These are phyloP conservation scores for Oreochromis mossambicus DNA, from an alignment of 2,797 vertebrate species.

Conservation along the genomic window DNA sequence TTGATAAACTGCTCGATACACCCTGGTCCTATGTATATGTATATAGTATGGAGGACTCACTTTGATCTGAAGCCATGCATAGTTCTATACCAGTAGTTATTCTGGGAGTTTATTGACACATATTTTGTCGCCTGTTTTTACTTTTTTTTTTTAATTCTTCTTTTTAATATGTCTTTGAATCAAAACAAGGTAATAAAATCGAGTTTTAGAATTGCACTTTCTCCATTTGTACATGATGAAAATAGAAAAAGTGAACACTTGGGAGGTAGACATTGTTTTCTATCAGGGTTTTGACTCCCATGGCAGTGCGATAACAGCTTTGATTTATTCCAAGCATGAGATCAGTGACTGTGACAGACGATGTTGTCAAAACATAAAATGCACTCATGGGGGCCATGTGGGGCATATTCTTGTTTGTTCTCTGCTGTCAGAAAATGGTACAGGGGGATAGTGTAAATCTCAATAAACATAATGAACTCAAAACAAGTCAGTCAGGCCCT, in stretches of 20 bases:
- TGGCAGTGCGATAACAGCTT: conserved; percentile 31
- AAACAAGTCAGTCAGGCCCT: conserved; percentile 9
- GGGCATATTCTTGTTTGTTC: conserved; percentile 31
- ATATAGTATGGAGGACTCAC: conserved; percentile 40
- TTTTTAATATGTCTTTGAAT: conserved; percentile 58
- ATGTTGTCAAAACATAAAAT: conserved; percentile 62
- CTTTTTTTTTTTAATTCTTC: conserved; percentile 7
- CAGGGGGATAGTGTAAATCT: conserved; percentile 1
- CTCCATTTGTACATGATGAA: conserved; percentile 34
- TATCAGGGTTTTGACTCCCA: conserved; percentile 34
- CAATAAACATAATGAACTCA: conserved; percentile 19
- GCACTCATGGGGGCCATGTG: not conserved
- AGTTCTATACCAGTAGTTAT: conserved; percentile 55
- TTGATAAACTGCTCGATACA: conserved; percentile 24
- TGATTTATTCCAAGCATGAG: conserved; percentile 49
- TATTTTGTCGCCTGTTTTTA: conserved; percentile 52
- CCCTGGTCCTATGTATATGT: conserved; percentile 7
- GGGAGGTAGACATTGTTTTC: conserved; percentile 11
- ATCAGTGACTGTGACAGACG: conserved; percentile 52
- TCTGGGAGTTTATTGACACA: conserved; percentile 45
- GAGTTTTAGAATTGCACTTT: conserved; percentile 51
- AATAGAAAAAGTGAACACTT: conserved; percentile 6
- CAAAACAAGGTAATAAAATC: conserved; percentile 65
- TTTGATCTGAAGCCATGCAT: conserved; percentile 63
- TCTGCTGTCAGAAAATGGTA: conserved; percentile 25